These are phyloP conservation scores for Vanessa cardui DNA, from an alignment of 2,888 invertebrate species.

Conservation along the genomic window DNA sequence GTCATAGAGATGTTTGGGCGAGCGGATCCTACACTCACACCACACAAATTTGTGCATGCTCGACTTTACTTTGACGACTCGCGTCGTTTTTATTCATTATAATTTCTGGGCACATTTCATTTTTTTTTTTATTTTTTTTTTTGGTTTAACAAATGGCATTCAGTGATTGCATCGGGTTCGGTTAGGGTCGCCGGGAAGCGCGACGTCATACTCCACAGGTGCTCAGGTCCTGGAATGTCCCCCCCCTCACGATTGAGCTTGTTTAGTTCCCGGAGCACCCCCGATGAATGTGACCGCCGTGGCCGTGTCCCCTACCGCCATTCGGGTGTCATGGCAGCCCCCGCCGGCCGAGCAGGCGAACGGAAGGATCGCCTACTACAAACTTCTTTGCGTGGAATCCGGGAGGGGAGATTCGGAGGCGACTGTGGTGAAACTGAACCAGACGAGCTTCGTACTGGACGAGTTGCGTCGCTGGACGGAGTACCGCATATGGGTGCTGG, in stretches of 20 bases:
- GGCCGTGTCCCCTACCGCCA: constrained; percentile 93
- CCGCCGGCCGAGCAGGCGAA: constrained; percentile 95
- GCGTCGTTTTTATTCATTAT: constrained; percentile 68
- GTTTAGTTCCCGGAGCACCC: constrained; percentile 97
- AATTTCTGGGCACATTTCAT: constrained; percentile 45
- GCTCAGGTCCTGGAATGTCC: constrained; percentile 59
- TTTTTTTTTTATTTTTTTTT: constrained; percentile 43
- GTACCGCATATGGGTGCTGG: constrained; percentile 98
- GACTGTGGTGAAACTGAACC: constrained; percentile 89
- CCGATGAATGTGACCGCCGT: constrained; percentile 96
- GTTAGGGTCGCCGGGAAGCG: constrained; percentile 34
- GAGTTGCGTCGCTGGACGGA: constrained; percentile 97
- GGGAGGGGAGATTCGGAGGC: constrained; percentile 93
- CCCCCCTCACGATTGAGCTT: constrained; percentile 58
- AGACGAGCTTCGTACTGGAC: constrained; percentile 91
- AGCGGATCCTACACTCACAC: constrained; percentile 71
- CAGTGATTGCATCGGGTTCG: constrained; percentile 79
- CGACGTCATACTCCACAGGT: constrained; percentile 39
- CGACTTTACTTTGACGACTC: constrained; percentile 55
- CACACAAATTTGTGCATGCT: constrained; percentile 68
- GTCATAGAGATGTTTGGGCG: constrained; percentile 75
- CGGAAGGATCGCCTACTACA: constrained; percentile 97
- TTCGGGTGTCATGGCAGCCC: constrained; percentile 95
- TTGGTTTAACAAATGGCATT: constrained; percentile 71
- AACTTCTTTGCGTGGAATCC: constrained; percentile 94